Conservation (phyloP, 2,797 vertebrate genomes). For the Cynodonichthys magdalenae region DNA sequence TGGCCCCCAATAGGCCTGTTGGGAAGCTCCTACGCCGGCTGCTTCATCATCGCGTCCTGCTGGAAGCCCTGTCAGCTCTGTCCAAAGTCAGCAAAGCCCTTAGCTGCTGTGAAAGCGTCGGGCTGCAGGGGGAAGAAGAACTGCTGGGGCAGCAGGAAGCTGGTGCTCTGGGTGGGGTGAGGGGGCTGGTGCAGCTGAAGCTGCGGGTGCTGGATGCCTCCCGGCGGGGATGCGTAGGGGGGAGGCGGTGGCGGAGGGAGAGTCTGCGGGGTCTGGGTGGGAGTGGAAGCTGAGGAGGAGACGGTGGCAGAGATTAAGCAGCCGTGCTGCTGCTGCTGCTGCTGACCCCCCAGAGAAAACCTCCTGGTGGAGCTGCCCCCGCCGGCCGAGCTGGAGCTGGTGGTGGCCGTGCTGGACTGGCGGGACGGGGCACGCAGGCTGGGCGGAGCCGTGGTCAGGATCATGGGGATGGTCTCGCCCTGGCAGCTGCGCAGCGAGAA, state of each 20-base stretch:
- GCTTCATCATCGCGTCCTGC: slow-evolving; percentile 4
- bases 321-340: slow-evolving; percentile 72
- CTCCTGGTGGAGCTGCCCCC: slow-evolving; percentile 87
- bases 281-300: slow-evolving; percentile 82
- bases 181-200: slow-evolving; percentile 77
- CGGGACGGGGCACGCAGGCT: slow-evolving; percentile 89
- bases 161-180: slow-evolving; percentile 70
- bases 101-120: slow-evolving; percentile 84
- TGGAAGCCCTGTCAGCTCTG: slow-evolving; percentile 83
- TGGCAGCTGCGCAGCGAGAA: slow-evolving; percentile 94
- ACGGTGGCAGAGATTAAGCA: slow-evolving; percentile 80
- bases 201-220: slow-evolving; percentile 71
- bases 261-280: slow-evolving; percentile 77
- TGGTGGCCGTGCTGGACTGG: slow-evolving; percentile 94
- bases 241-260: slow-evolving; percentile 81
- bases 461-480: slow-evolving; percentile 98
- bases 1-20: slow-evolving; percentile 22
- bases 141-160: slow-evolving; percentile 90
- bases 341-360: slow-evolving; percentile 85
- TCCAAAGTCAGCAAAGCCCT: slow-evolving; percentile 89
- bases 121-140: slow-evolving; percentile 92
- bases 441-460: slow-evolving; percentile 86
- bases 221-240: slow-evolving; percentile 78
- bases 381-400: slow-evolving; percentile 90
- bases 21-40: not conserved